These are phyloP conservation scores for Mionectes macconnelli DNA, from an alignment of 2,113 vertebrate species.

Conservation along the genomic window DNA sequence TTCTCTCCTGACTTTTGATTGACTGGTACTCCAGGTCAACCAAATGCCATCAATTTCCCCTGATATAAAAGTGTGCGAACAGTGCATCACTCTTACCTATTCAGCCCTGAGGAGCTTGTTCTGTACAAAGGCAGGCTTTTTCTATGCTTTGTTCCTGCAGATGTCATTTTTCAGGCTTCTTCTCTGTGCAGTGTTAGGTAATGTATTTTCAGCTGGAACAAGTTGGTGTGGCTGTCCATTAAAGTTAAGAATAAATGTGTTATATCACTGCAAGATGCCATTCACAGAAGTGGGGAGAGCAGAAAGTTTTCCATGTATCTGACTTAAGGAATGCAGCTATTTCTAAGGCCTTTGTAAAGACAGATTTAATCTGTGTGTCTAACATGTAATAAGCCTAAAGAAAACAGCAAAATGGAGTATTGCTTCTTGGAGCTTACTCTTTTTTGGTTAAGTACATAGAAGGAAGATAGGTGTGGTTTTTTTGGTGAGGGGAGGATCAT, in stretches of 20 bases:
- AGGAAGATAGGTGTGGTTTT: not conserved
- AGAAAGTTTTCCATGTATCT: not conserved
- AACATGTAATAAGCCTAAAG: not conserved
- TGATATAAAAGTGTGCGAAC: not conserved
- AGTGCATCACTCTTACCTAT: not conserved
- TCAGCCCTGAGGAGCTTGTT: not conserved
- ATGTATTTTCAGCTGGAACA: not conserved
- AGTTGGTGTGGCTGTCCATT: not conserved
- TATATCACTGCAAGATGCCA: not conserved
- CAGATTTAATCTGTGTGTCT: not conserved
- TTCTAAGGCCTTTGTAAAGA: not conserved
- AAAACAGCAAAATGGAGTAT: not conserved
- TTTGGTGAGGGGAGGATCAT: not conserved
- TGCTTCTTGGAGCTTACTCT: not conserved
- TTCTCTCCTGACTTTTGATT: slow-evolving; percentile 21
- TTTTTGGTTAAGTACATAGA: not conserved
- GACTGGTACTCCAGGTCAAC: slow-evolving; percentile 1
- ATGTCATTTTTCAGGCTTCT: not conserved
- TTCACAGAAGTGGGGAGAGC: not conserved
- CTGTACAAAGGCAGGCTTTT: not conserved
- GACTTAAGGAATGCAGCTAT: not conserved
- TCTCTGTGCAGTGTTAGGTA: not conserved
- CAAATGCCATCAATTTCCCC: not conserved
- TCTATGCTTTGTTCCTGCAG: not conserved
- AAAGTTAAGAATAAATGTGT: slow-evolving; percentile 1